Evolutionary conservation across 2,888 invertebrate species (phyloP).

Genomic region (Eumerus sabulonum): DNA sequence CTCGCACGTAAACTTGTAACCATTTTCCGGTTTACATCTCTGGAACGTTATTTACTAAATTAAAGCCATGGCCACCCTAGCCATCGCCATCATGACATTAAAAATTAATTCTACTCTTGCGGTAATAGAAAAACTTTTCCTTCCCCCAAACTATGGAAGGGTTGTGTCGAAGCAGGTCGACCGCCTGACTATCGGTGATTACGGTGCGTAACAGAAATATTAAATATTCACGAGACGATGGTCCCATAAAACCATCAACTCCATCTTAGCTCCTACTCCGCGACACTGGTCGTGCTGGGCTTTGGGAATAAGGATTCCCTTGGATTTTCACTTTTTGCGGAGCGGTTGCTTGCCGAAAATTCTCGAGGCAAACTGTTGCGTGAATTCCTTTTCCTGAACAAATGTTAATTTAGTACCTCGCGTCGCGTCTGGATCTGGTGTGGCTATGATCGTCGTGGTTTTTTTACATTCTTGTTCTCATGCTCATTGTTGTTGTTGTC

Average conservation of each 20-base stretch:
- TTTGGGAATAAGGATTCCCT: conserved; percentile 43
- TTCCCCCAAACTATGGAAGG: conserved; percentile 46
- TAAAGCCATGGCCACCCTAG: conserved; percentile 20
- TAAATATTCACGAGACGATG: conserved; percentile 65
- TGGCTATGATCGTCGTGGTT: conserved; percentile 23
- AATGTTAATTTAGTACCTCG: conserved; percentile 65
- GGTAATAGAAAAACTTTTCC: conserved; percentile 67
- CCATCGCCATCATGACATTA: conserved; percentile 50
- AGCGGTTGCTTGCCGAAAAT: conserved; percentile 49
- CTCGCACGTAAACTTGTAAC: conserved; percentile 34
- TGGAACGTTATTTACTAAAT: conserved; percentile 45
- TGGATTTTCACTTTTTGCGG: conserved; percentile 45
- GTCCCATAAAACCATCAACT: conserved; percentile 61
- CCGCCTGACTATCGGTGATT: conserved; percentile 3
- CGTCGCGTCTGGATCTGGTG: conserved; percentile 52
- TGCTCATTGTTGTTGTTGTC: neutral
- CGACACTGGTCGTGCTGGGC: conserved; percentile 11
- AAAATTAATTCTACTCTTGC: conserved; percentile 66
- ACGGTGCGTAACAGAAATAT: conserved; percentile 65
- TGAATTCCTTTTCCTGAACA: conserved; percentile 61
- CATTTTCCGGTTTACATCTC: conserved; percentile 37
- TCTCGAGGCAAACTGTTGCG: conserved; percentile 67
- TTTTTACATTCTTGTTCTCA: neutral
- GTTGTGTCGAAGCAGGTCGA: conserved; percentile 16
- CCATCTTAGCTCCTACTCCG: conserved; percentile 22